phyloP scores from a whole-genome alignment of 2,888 invertebrate genomes.

The Microchrysa polita region DNA sequence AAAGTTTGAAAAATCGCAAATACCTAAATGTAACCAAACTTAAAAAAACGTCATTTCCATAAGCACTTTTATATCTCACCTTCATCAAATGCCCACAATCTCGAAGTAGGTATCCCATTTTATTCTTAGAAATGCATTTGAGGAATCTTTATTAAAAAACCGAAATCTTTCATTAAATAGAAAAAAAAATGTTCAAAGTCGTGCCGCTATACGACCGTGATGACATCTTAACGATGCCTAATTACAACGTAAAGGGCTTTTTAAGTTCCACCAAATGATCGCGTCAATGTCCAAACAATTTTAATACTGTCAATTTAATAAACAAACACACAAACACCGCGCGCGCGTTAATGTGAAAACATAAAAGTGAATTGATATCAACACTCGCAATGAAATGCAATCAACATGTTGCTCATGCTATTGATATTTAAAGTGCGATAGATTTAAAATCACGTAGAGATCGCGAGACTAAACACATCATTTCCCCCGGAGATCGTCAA shows the following conservation, averaged over 20 bases:
- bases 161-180: too few species aligned
- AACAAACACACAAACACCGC: constrained; percentile 19
- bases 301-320: constrained; percentile 7
- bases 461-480: constrained; percentile 35
- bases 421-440: too few species aligned
- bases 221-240: constrained; percentile 20
- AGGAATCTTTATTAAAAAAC: too few species aligned
- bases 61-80: too few species aligned
- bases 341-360: constrained; percentile 2
- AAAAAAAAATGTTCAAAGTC: constrained; percentile 36
- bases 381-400: neutral
- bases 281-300: constrained; percentile 23
- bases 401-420: constrained; percentile 23
- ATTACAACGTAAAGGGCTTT: constrained; percentile 23
- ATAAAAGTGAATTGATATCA: constrained; percentile 9
- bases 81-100: too few species aligned
- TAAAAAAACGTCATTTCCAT: too few species aligned
- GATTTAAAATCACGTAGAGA: too few species aligned
- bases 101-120: too few species aligned
- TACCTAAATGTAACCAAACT: too few species aligned
- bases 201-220: constrained; percentile 5
- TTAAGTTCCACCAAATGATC: constrained; percentile 14
- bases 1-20: too few species aligned
- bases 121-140: too few species aligned
- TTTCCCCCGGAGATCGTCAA: too few species aligned